These are phyloP conservation scores for Hydrophis major DNA, from an alignment of 2,797 vertebrate genomes.

Conservation along the genomic window DNA sequence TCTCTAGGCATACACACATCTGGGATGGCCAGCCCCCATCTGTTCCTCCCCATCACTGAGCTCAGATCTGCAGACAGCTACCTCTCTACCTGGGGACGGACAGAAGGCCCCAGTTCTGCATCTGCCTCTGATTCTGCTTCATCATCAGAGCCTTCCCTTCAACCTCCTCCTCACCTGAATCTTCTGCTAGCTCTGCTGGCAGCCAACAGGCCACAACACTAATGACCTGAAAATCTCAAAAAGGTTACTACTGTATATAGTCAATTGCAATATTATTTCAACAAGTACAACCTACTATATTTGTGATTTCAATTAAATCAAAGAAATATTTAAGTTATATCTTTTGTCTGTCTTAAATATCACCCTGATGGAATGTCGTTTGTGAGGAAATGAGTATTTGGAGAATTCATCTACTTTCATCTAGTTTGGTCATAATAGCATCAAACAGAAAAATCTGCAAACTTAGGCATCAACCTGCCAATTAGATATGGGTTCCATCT, in stretches of 20 bases:
- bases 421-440: not conserved
- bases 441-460: not conserved
- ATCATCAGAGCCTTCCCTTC: too few species aligned
- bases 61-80: too few species aligned
- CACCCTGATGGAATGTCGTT: not conserved
- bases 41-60: too few species aligned
- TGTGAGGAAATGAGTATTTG: not conserved
- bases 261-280: not conserved
- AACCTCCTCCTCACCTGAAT: too few species aligned
- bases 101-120: too few species aligned
- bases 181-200: too few species aligned
- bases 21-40: too few species aligned
- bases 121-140: too few species aligned
- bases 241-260: not conserved
- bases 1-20: too few species aligned
- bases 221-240: not conserved
- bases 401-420: not conserved
- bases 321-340: not conserved
- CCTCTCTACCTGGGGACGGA: too few species aligned
- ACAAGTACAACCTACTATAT: not conserved
- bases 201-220: too few species aligned
- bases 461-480: not conserved
- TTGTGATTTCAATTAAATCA: not conserved
- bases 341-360: not conserved
- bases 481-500: not conserved